Base-by-base conservation (phyloP, 2,888 invertebrate genomes). In the Thera britannica region DNA sequence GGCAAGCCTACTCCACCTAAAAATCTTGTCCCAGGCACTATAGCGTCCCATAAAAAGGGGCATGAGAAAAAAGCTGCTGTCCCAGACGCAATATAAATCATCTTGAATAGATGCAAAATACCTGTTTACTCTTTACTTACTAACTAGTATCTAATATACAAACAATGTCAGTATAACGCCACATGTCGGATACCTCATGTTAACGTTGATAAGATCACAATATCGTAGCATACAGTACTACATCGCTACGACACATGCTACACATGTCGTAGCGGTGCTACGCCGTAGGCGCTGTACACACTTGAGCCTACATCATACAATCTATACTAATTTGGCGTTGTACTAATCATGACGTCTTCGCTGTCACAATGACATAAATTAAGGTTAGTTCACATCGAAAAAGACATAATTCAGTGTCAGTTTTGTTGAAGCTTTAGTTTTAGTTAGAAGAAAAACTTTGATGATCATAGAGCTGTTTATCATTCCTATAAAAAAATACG, bases 181-280 rank as follows among this genome's bases (percentile, higher is more conserved):
- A 62, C 65, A 69, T 63, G 62, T 66, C 59, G 35, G 23, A 23
- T 23, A 23, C 23, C 23, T 1, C 23, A 23, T 23, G 23, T 23
- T 23, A 23, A 23, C 48, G 55, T 35, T 11, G 70, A 70, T 70
- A 70, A 55, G 51, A 56, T 61, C 58, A 67, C 72, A 54, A 67
- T 69, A 61, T 66, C 58, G 38, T 57, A 55, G 54, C 51, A 63
- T 72, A 71, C 74, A 74, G 72, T 52, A 52, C 34, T 57, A 56
- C 54, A 59, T 51, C 58, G 65, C 68, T 66, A 71, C 68, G 65
- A 58, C 65, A 60, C 59, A 48, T 58, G 52, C 67, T 67, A 71
- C 68, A 61, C 58, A 61, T 71, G 71, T 68, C 68, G 71, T 68
- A 65, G 68, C 68, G n/a, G 49, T 51, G 66, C 61, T 68, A 66